phyloP scores from a whole-genome alignment of 2,888 invertebrate genomes.

The Ochropleura leucogaster region DNA sequence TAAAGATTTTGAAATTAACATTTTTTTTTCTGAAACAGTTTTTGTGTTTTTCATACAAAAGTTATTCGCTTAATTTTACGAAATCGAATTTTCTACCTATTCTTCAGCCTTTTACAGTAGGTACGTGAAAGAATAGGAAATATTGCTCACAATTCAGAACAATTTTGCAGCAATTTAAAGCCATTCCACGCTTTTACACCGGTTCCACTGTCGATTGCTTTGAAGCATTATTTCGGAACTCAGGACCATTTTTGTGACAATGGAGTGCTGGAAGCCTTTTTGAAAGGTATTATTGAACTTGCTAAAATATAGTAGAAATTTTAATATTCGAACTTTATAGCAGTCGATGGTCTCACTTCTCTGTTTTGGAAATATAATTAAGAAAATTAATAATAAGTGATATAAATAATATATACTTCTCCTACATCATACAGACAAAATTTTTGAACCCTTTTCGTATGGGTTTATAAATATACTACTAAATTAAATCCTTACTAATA shows the following conservation, averaged over 20 bases:
- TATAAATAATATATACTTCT: background rate
- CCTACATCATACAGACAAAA: background rate
- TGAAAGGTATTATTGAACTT: slow-evolving; percentile 6
- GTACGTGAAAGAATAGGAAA: background rate
- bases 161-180: slow-evolving; percentile 44
- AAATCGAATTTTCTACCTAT: background rate
- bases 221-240: slow-evolving; percentile 35
- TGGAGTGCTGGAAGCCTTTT: slow-evolving; percentile 20
- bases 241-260: slow-evolving; percentile 40
- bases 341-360: background rate
- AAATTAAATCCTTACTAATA: too few relatives aligned
- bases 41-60: too few relatives aligned
- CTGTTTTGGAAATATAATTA: too few relatives aligned
- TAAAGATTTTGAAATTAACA: too few relatives aligned
- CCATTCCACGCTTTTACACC: slow-evolving; percentile 36
- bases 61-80: too few relatives aligned
- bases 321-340: background rate
- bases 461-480: background rate
- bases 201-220: slow-evolving; percentile 40
- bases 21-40: too few relatives aligned
- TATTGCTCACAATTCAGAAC: slow-evolving; percentile 26
- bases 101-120: background rate
- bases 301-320: background rate
- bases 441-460: too few relatives aligned
- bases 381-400: background rate